Conservation (phyloP, 2,113 vertebrate species). For the Malurus cyaneus region DNA sequence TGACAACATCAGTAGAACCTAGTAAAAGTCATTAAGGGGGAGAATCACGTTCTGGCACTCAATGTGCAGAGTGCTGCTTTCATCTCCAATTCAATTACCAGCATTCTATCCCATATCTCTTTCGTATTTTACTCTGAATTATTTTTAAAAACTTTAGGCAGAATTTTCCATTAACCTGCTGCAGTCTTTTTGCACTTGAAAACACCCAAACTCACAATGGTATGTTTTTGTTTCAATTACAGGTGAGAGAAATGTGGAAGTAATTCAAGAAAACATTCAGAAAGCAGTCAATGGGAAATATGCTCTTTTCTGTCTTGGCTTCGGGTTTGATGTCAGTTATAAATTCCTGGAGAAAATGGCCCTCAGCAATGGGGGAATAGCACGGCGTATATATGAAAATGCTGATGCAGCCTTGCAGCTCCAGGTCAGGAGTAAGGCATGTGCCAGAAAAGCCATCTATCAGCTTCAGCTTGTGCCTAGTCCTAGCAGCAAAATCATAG, state of each 20-base stretch:
- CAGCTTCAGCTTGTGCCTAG: neutral
- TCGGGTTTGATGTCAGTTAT: constrained; percentile 85
- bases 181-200: neutral
- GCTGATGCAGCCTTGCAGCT: constrained; percentile 89
- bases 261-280: constrained; percentile 78
- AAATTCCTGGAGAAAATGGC: constrained; percentile 89
- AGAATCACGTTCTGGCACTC: neutral
- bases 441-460: neutral
- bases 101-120: neutral
- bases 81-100: neutral
- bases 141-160: neutral
- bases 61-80: neutral
- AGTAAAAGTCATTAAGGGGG: neutral
- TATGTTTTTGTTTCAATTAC: neutral
- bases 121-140: neutral
- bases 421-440: constrained; percentile 75
- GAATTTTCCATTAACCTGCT: neutral
- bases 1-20: neutral
- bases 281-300: constrained; percentile 71
- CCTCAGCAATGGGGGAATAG: constrained; percentile 83
- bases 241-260: constrained; percentile 64
- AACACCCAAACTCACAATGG: neutral
- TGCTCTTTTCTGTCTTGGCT: constrained; percentile 88
- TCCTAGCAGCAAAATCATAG: neutral
- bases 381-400: constrained; percentile 86